Evolutionary conservation across 2,888 invertebrate species (phyloP).

Genomic region (Druceiella hillmani): DNA sequence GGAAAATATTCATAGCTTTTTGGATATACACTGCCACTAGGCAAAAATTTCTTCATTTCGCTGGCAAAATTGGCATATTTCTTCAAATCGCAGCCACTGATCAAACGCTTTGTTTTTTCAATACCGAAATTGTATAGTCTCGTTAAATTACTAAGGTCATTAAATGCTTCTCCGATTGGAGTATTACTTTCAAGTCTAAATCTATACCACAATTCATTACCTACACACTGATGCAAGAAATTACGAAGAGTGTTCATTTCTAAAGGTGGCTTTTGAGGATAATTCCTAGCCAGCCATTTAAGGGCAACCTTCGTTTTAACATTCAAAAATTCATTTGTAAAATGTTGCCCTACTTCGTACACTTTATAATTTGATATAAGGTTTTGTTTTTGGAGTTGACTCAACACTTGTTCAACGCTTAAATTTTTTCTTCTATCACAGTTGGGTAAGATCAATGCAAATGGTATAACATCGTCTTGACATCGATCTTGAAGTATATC

Average conservation of each 20-base stretch:
- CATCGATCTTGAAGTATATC: slow-evolving; percentile 35
- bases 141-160: slow-evolving; percentile 54
- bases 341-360: slow-evolving; percentile 32
- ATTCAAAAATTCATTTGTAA: slow-evolving; percentile 33
- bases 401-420: slow-evolving; percentile 30
- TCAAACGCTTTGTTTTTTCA: slow-evolving; percentile 52
- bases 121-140: slow-evolving; percentile 64
- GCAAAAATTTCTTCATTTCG: slow-evolving; percentile 55
- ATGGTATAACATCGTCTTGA: slow-evolving; percentile 39
- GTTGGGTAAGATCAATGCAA: slow-evolving; percentile 37
- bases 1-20: slow-evolving; percentile 65
- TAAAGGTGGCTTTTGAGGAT: slow-evolving; percentile 45
- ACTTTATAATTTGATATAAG: slow-evolving; percentile 38
- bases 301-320: slow-evolving; percentile 36
- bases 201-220: slow-evolving; percentile 58
- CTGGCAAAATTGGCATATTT: slow-evolving; percentile 60
- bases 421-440: slow-evolving; percentile 24
- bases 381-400: slow-evolving; percentile 30
- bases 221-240: slow-evolving; percentile 52
- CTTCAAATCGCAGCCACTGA: slow-evolving; percentile 53
- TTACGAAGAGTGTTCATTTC: slow-evolving; percentile 53
- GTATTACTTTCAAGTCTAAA: slow-evolving; percentile 38
- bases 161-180: slow-evolving; percentile 41
- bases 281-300: slow-evolving; percentile 49
- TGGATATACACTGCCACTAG: slow-evolving; percentile 48